phyloP scores from a whole-genome alignment of 2,888 invertebrate species.

The Theretra japonica region DNA sequence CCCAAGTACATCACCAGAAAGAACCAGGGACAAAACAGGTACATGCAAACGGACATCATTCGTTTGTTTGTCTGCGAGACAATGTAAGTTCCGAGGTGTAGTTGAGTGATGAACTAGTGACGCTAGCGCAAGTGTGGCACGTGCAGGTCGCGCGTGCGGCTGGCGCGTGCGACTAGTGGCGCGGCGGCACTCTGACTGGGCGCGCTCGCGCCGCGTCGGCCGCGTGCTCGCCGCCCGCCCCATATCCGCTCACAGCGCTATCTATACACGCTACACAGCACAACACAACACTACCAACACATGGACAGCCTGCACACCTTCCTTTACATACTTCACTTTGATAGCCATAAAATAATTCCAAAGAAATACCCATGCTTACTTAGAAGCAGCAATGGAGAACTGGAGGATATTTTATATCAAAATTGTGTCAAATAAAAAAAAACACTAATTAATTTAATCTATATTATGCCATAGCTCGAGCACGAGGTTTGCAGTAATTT shows the following conservation, averaged over 20 bases:
- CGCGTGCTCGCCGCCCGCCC: conserved; percentile 77
- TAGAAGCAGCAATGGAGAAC: not conserved
- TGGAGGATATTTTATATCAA: not conserved
- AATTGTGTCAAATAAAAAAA: no score
- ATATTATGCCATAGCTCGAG: no score
- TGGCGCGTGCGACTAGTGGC: conserved; percentile 53
- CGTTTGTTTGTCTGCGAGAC: conserved; percentile 49
- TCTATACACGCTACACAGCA: conserved; percentile 62
- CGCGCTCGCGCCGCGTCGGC: conserved; percentile 80
- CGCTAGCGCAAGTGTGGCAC: conserved; percentile 63
- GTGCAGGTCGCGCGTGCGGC: conserved; percentile 81
- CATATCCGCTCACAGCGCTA: conserved; percentile 75
- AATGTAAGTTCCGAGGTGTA: conserved; percentile 53
- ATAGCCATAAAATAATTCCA: conserved; percentile 40
- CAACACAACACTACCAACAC: conserved; percentile 56
- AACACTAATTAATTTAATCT: no score
- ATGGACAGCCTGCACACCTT: conserved; percentile 73
- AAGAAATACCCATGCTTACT: not conserved
- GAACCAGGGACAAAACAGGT: conserved; percentile 88
- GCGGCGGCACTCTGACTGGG: conserved; percentile 85
- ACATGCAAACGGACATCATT: conserved; percentile 85
- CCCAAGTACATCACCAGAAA: conserved; percentile 87
- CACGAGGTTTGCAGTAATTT: no score
- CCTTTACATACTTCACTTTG: conserved; percentile 66
- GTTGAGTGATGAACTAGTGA: conserved; percentile 72